Evolutionary conservation across 2,113 vertebrate genomes (phyloP), one percentile per base, ranked within the genome.

Genomic region (Lepus timidus): DNA sequence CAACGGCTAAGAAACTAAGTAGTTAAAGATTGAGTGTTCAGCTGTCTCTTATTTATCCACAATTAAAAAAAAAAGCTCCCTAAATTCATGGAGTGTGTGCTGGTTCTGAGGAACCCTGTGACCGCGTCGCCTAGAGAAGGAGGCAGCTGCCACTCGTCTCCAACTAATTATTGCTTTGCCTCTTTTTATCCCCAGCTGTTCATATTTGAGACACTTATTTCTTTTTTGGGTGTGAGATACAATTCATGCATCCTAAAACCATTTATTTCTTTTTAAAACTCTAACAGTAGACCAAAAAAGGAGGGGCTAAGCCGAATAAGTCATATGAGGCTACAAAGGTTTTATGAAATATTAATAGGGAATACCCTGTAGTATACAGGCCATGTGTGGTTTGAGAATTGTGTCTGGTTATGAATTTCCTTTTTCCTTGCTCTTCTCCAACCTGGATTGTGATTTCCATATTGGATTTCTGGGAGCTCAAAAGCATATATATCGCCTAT

Each of bases 391-490:
- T 85, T 95, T 97, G 61, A 49, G 33, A 81, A 94, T 84, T 58
- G 25, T 91, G 33, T 94, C 58, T 67, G 71, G 27, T 75, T 82
- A 23, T 51, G 22, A 64, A 64, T 90, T 55, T 90, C n/a, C 76
- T 67, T 90, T 92, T 52, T 85, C 58, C 49, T 0, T 51, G 39
- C 11, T 65, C 20, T 85, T 79, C 12, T 91, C 13, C 62, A 51
- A 61, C 81, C 36, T 81, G n/a, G 51, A 51, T 84, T 91, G 33
- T 70, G 29, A 39, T 83, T 8, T 83, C 65, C 71, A 70, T 76
- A 79, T 92, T 94, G 82, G 25, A 70, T 92, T 95, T 96, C 51
- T 71, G 75, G 39, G 67, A 91, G 64, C 51, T 91, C 44, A 44
- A 44, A 70, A 78, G 36, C 27, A 65, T 31, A 74, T 17, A 36